phyloP scores from a whole-genome alignment of 2,113 vertebrate species.

The Callochromis pleurospilus region DNA sequence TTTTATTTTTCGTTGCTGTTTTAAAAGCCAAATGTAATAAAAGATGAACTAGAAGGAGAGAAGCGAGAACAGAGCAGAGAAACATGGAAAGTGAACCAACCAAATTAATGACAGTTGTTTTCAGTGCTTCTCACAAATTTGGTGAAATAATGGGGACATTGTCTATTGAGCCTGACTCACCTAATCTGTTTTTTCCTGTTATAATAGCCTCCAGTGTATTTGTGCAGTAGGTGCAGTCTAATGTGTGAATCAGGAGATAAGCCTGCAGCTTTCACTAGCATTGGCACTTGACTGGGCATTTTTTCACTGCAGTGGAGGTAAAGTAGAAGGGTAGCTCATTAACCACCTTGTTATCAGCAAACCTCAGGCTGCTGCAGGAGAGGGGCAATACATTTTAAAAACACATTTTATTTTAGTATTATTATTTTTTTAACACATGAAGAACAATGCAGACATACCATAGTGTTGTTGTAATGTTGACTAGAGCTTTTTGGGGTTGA shows the following conservation, averaged over 20 bases:
- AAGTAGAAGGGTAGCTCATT: background rate
- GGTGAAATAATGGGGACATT: background rate
- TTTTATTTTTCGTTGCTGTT: background rate
- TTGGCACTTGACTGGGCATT: background rate
- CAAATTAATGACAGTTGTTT: background rate
- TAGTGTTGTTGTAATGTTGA: background rate
- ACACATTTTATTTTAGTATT: background rate
- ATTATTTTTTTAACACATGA: background rate
- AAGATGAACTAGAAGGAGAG: background rate
- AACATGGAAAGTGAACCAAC: background rate
- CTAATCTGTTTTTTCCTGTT: background rate
- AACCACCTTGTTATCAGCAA: conserved; percentile 3
- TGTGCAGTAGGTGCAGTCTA: conserved; percentile 13
- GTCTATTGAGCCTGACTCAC: background rate
- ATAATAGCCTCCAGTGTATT: background rate
- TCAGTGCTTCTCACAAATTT: background rate
- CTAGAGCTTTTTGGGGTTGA: background rate
- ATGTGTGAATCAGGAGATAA: conserved; percentile 46
- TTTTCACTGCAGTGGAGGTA: background rate
- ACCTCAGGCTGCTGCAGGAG: background rate
- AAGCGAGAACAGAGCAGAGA: background rate
- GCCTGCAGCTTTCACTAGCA: background rate
- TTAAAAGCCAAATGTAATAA: background rate
- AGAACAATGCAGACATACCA: background rate
- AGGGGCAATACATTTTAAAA: background rate